Conservation (phyloP, 2,888 invertebrate species). For the Nudaria mundana region DNA sequence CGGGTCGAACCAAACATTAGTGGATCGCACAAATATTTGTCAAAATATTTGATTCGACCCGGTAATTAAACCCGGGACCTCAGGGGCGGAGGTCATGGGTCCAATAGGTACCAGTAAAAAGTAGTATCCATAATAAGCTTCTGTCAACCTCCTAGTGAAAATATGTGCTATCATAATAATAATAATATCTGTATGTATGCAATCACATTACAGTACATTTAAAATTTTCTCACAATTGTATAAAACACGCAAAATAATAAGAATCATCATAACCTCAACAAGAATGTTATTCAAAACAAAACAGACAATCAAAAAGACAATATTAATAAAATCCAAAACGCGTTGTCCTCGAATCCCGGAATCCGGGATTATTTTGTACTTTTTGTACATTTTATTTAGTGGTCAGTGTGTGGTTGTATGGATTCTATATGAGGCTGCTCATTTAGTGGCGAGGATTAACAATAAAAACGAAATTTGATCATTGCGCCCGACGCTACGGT, state of each 20-base stretch:
- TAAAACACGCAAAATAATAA: neutral
- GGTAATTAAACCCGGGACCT: too few species aligned
- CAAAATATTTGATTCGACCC: too few species aligned
- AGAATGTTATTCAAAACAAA: constrained; percentile 18
- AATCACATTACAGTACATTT: too few species aligned
- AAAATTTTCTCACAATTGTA: too few species aligned
- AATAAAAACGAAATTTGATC: constrained; percentile 82
- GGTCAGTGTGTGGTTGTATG: constrained; percentile 57
- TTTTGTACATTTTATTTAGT: constrained; percentile 43
- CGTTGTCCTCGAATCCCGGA: constrained; percentile 53
- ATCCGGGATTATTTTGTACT: constrained; percentile 45
- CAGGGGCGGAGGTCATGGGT: too few species aligned
- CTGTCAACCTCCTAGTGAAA: too few species aligned
- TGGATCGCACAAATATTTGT: too few species aligned
- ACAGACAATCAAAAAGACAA: constrained; percentile 30
- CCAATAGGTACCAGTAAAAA: too few species aligned
- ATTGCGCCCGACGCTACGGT: constrained; percentile 58
- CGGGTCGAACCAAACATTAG: too few species aligned
- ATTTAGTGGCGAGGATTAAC: constrained; percentile 72
- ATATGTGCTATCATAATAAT: too few species aligned
- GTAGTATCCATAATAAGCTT: too few species aligned
- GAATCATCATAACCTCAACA: constrained; percentile 12
- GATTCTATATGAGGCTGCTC: constrained; percentile 63
- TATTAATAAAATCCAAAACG: constrained; percentile 40
- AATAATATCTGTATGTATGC: too few species aligned